Evolutionary conservation across 2,888 invertebrate genomes (phyloP).

Genomic region (Campoplex nolae): DNA sequence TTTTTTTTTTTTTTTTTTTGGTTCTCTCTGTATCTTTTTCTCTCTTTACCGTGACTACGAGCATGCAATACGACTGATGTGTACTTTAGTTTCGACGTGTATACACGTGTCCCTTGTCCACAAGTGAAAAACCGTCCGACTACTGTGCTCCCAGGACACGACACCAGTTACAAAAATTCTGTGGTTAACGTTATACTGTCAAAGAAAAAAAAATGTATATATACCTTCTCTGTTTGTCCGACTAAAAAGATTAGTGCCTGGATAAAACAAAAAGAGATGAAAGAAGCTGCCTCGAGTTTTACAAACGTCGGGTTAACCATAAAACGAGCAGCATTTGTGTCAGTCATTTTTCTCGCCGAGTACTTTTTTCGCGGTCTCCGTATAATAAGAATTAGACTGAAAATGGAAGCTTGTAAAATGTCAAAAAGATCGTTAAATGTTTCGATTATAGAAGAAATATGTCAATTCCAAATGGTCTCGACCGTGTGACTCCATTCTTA

Average conservation of each 20-base stretch:
- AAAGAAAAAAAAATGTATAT: background rate
- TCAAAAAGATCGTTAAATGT: background rate
- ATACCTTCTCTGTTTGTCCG: background rate
- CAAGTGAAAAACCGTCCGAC: slow-evolving; percentile 28
- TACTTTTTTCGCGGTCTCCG: background rate
- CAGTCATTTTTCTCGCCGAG: background rate
- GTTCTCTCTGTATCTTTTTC: background rate
- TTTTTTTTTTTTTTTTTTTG: slow-evolving; percentile 23
- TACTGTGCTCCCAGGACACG: slow-evolving; percentile 13
- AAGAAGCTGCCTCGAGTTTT: background rate
- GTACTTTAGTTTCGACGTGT: slow-evolving; percentile 45
- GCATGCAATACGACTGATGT: slow-evolving; percentile 47
- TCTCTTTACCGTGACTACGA: background rate
- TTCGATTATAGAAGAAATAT: background rate
- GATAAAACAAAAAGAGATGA: background rate
- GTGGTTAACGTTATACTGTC: slow-evolving; percentile 12
- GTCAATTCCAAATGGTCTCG: background rate
- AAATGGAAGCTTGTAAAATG: background rate
- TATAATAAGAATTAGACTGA: background rate
- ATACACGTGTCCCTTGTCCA: slow-evolving; percentile 22
- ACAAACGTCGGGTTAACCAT: background rate
- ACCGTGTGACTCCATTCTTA: no score
- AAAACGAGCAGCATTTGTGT: background rate
- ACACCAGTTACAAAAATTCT: slow-evolving; percentile 14
- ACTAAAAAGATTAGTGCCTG: slow-evolving; percentile 1